Evolutionary conservation across 2,113 vertebrate genomes (phyloP), one percentile per base, ranked within the genome.

Genomic region (Centropus bengalensis): DNA sequence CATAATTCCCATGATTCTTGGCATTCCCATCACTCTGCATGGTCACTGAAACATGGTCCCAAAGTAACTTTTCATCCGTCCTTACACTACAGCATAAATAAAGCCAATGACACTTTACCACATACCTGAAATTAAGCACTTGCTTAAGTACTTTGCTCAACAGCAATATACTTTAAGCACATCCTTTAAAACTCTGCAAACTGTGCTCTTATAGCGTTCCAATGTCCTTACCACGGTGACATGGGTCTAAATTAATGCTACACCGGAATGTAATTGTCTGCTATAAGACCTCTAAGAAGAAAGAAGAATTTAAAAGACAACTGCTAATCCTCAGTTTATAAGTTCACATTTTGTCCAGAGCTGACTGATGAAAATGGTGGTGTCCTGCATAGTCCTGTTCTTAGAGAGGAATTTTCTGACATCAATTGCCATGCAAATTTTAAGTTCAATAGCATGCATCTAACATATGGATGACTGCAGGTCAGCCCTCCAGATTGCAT

Each of bases 101-200:
- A 96, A 89, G 32, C 89, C 36, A 81, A 5, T 52, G 87, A 88
- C 91, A 94, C 64, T 78, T 97, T 28, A 78, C 82, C 80, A 75
- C 75, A 78, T 56, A 94, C 71, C 94, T 93, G 82, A 90, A 96
- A 91, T 95, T 96, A 96, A 94, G 89, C 94, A 96, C 87, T 78
- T 12, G 56, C 79, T 95, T 94, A 96, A 94, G 71, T 95, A 88
- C 89, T 95, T 95, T 91, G 52, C 85, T 95, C 87, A 95, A 97
- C 88, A 97, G 94, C 93, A 89, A 91, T 96, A 96, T 96, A 94
- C 89, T 96, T 96, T 96, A 95, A 96, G 93, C 52, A 97, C 95
- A 88, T 83, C 74, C 91, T 96, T 96, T 96, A 93, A 94, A 93
- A 93, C 89, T 94, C 88, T 94, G 64, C 89, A 95, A 96, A 97